Base-by-base conservation (phyloP, 1,140 invertebrate species). In the Lepidotrigona ventralis region DNA sequence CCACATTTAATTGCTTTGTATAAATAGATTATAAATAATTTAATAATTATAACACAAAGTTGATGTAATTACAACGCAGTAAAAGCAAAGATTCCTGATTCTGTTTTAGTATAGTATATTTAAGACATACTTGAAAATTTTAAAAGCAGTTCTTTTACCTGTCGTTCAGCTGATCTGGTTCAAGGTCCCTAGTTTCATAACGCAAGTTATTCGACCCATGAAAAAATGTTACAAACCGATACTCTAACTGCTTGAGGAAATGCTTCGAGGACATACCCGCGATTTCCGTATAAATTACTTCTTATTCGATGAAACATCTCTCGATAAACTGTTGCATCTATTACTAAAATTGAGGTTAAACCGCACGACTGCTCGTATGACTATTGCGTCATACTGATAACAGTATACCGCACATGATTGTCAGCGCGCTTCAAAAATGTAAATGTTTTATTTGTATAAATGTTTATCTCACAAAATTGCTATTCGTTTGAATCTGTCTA, bases 231-330 rank as follows among this genome's bases (percentile, higher is more conserved):
- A 66, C 39, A 39, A 89, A 82, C 6, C 73, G 64, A 66, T 58
- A 64, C 54, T 86, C 26, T 33, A 90, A 23, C 2, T 76, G 78
- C 68, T n/a, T 73, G 4, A 90, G 26, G 0, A 91, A 58, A 29
- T 77, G 77, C 9, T 63, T 89, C 33, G 82, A 68, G 19, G 85
- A 86, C 90, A 91, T 90, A 14, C 17, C 85, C n/a, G n/a, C 46
- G 11, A 26, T 70, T 79, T 71, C 17, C 64, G 46, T 75, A 64
- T 69, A 64, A 23, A 39, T 72, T 46, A 17, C 2, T 29, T 23
- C n/a, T 70, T 11, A 54, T 39, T 26, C 64, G 26, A 63, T 51
- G 54, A 19, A 54, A 63, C 83, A 84, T 81, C 79, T 69, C 21
- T 82, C 68, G 66, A 53, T 29, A 56, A 74, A 69, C 71, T 81